A percentile compares a stretch with the other conserved stretches of the same genome.
Evolutionary conservation across 2,797 vertebrate genomes (phyloP).

Genomic region (Ptychobarbus kaznakovi): DNA sequence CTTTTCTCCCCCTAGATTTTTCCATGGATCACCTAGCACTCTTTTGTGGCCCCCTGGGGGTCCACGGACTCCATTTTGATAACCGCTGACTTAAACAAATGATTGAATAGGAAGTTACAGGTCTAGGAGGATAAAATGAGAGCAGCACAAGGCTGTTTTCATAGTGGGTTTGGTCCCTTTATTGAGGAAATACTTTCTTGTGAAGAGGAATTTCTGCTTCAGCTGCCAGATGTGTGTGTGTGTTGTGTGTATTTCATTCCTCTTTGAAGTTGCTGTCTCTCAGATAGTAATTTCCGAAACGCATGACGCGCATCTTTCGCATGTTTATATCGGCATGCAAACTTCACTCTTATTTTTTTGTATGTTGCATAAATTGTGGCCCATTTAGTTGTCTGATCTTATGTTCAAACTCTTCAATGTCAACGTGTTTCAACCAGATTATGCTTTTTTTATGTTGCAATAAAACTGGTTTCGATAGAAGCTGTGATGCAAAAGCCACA

Average conservation of each 20-base stretch:
- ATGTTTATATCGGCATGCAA: background rate
- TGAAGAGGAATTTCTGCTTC: constrained; percentile 55
- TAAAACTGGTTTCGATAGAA: constrained; percentile 2
- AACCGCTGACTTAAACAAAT: background rate
- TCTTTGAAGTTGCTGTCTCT: constrained; percentile 16
- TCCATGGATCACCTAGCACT: background rate
- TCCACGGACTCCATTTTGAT: background rate
- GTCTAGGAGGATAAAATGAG: background rate
- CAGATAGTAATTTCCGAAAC: background rate
- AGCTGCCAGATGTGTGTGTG: constrained; percentile 37
- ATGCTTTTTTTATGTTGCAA: background rate
- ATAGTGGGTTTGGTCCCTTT: constrained; percentile 59
- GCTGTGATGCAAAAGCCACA: background rate
- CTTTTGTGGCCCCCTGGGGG: too few relatives aligned
- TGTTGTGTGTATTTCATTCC: background rate
- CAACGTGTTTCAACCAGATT: background rate
- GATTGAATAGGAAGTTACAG: background rate
- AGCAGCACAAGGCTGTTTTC: constrained; percentile 47
- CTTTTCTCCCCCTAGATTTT: too few relatives aligned
- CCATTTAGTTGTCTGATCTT: background rate
- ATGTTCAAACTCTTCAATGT: background rate
- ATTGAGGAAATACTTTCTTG: constrained; percentile 70
- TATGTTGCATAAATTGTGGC: background rate
- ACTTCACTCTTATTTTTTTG: background rate
- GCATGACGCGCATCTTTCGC: background rate